Percentiles rank a stretch among this genome's conserved stretches.
These are phyloP conservation scores for Epinephelus cyanopodus DNA, from an alignment of 2,113 vertebrate genomes.

Conservation along the genomic window DNA sequence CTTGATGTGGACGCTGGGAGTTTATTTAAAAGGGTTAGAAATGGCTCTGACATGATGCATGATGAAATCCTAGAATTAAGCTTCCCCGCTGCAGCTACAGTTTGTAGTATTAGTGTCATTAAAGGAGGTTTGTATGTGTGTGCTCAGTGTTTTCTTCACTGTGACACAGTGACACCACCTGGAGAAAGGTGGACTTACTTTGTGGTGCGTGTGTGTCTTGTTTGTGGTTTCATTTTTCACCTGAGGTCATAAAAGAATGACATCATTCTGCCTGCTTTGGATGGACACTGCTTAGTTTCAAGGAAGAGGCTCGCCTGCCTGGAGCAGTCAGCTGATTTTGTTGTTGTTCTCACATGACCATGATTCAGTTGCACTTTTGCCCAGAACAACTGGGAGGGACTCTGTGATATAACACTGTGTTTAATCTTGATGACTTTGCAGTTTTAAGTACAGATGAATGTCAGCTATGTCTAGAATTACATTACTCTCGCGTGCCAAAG, in stretches of 20 bases:
- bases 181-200: slow-evolving; percentile 3
- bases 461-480: background rate
- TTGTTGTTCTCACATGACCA: slow-evolving; percentile 1
- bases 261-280: background rate
- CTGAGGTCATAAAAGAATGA: background rate
- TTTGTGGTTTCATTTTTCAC: background rate
- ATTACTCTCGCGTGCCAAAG: background rate
- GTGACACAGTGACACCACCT: slow-evolving; percentile 50
- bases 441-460: background rate
- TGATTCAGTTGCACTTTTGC: background rate
- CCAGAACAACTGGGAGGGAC: background rate
- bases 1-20: background rate
- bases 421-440: background rate
- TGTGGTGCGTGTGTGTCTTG: background rate
- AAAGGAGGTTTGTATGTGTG: background rate
- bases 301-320: background rate
- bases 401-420: background rate
- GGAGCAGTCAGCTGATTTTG: slow-evolving; percentile 1
- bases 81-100: background rate
- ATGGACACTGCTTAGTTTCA: background rate
- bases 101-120: background rate
- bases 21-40: background rate
- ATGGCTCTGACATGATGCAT: background rate
- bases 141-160: background rate
- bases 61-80: background rate